Evolutionary conservation across 2,797 vertebrate species (phyloP).

Genomic region (Propithecus deckenii): DNA sequence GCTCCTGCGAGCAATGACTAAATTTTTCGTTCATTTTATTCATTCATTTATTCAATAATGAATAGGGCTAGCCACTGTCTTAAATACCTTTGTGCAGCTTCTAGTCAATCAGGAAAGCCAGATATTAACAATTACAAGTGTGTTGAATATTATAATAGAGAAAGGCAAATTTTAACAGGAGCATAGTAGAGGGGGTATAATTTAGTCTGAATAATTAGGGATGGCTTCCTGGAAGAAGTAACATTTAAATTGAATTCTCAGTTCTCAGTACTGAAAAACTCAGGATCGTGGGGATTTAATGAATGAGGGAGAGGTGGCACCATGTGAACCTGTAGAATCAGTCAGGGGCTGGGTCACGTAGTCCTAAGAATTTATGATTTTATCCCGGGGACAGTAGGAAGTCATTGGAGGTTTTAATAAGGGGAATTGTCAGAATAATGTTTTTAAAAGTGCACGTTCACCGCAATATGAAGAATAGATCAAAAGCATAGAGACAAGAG

Average conservation of each 20-base stretch:
- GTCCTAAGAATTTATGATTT: background rate
- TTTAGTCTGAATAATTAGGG: background rate
- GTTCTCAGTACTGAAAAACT: background rate
- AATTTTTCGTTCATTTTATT: slow-evolving; percentile 19
- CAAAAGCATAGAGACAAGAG: background rate
- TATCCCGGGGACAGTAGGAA: background rate
- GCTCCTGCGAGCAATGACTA: background rate
- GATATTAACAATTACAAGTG: background rate
- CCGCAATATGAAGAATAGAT: background rate
- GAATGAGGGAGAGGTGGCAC: background rate
- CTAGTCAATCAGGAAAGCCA: background rate
- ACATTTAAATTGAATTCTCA: background rate
- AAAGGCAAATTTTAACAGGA: background rate
- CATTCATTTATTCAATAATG: background rate
- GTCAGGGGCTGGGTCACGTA: no score
- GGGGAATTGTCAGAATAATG: background rate
- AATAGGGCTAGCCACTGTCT: background rate
- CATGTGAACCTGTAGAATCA: background rate
- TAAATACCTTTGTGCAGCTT: background rate
- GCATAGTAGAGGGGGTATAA: background rate
- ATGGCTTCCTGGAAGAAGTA: background rate
- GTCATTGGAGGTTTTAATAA: background rate
- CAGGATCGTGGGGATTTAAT: background rate
- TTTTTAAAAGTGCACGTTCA: background rate
- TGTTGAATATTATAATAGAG: background rate